Evolutionary conservation across 2,888 invertebrate genomes (phyloP), one percentile per base, ranked within the genome.

Genomic region (Eulithis testata): DNA sequence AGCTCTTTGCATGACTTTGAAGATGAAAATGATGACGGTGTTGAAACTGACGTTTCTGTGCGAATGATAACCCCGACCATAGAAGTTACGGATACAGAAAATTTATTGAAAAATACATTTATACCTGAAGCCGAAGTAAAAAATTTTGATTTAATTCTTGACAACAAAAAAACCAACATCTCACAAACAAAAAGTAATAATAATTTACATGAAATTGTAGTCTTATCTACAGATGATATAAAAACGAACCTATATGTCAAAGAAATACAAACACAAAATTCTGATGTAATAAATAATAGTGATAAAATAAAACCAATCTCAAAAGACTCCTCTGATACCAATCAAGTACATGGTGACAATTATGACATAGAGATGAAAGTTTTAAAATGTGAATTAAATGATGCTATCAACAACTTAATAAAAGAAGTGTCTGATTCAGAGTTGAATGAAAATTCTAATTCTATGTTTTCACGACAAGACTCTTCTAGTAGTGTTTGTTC

Each of bases 401-500:
- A 90, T 73, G 93, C 91, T 43, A 87, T 93, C 45, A 91, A 91
- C 76, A 90, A 91, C 76, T 84, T 93, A 60, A 89, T 93, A 50
- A 90, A 89, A 72, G 91, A 91, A 83, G 90, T 91, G 43, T 88
- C 87, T 40, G 91, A 91, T 77, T 84, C 89, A 12, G 88, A 91
- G 77, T 5, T 70, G 4, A 80, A 79, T 69, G 87, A 87, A 68
- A 82, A 74, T 69, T 56, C 71, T n/a, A 87, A 83, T 75, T 87
- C 86, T 7, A 73, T 65, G 36, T 85, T 89, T 69, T 80, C 84
- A 54, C 94, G 95, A 60, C 94, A 94, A 84, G 94, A 95, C 81
- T 95, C 95, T 52, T 91, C 94, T 60, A 94, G 94, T 78, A 95
- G 95, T 77, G 92, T 94, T 75, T 94, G 94, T 81, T 95, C 95